Evolutionary conservation across 2,797 vertebrate species (phyloP), one percentile per base, ranked within the genome.

Genomic region (Acanthiza pusilla): DNA sequence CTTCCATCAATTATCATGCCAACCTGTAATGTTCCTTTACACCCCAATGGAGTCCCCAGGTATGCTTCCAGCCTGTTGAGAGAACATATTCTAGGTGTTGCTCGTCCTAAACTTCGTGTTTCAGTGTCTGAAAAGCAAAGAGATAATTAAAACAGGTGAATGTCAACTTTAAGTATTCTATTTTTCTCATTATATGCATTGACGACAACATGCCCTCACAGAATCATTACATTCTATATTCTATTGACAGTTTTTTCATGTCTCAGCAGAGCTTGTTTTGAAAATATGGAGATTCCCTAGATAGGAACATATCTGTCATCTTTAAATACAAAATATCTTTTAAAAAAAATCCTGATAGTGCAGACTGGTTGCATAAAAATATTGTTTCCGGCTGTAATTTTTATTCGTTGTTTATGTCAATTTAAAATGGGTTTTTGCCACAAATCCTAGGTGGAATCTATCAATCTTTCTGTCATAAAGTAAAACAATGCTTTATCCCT

Each of bases 391-490:
- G 54, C 50, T 87, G 74, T 43, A 94, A 93, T 94, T 53, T 92
- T 90, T 88, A 78, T 81, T 91, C 70, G 42, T 57, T 88, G 9
- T 74, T 87, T 65, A 71, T 36, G 21, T 22, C 53, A 88, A 90
- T 88, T 90, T 94, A 74, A 62, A 90, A 47, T 9, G 1, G 11
- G 54, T 16, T 91, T 94, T 94, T 85, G 82, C 75, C 61, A 80
- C 65, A 94, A 85, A 87, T 82, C 43, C 77, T 87, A 45, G 57
- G 62, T 67, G 74, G 76, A 88, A 89, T 73, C 77, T 88, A 82
- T 95, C 80, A 95, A 50, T 88, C 92, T 91, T 85, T 91, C 63
- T 74, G 63, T 81, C 55, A 75, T 67, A 70, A 86, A 93, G 67
- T 85, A 36, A 68, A 95, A 91, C n/a, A 68, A n/a, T 85, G 85